Evolutionary conservation across 30 jellyfish, hydroid and myxozoan species (phyloP), one percentile per base, ranked within the genome.

Genomic region (Sanderia malayensis): DNA sequence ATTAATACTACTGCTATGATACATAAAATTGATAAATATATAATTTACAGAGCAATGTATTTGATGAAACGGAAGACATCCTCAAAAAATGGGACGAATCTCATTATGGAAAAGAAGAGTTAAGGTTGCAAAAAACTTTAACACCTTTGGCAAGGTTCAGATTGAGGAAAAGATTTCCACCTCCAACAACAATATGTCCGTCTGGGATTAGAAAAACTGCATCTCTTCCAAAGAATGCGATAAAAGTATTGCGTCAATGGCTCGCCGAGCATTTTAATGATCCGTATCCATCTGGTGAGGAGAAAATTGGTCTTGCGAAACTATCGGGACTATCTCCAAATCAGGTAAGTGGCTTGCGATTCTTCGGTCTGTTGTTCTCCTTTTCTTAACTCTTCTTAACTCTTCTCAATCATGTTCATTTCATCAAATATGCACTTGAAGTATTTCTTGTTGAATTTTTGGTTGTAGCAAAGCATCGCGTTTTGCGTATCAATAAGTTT

Each of bases 91-190:
- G 96, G 96, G 96, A 87, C 49, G 85, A 80, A 66, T 81, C 87
- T 20, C 89, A 79, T 62, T 87, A 87, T 58, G 30, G 72, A 29
- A 71, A 59, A 17, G 96, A 87, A 52, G 96, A 87, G 45, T 61
- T 53, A 44, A 29, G 96, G 37, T 81, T 73, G 28, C 84, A 67
- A 32, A 79, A 80, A 45, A 60, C 81, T 20, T 58, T 87, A 49
- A 61, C 96, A 18, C 94, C 96, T n/a, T 71, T 87, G 33, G 79
- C 92, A 44, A 61, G 94, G 32, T 87, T 87, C 74, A 60, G 96
- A 29, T 85, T 87, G 37, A 71, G 96, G 25, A 87, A 87, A 60
- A 64, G 96, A 25, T 31, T 79, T 53, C 96, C 96, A 18, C 96
- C 96, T 20, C 96, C 96, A 7, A 31, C 52, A 47, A 53, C 94